These are phyloP conservation scores for Chitala chitala DNA, from an alignment of 2,113 vertebrate species.

Conservation along the genomic window DNA sequence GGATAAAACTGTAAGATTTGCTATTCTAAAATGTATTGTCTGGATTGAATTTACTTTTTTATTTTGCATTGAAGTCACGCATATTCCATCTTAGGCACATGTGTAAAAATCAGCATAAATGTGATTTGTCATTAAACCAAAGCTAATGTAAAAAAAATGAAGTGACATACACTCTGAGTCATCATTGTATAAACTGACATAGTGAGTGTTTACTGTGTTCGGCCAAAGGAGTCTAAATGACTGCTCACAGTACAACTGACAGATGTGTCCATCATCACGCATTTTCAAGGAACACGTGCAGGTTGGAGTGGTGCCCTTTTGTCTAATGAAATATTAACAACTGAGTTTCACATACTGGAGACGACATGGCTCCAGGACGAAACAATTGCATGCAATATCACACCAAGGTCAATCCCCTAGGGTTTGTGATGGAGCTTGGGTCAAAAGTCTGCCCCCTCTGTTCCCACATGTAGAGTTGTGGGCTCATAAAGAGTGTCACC, in stretches of 20 bases:
- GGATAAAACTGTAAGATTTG: no score
- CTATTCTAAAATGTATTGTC: background rate
- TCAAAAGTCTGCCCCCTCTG: background rate
- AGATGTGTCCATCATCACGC: no score
- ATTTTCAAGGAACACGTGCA: conserved; percentile 46
- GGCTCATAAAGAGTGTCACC: background rate
- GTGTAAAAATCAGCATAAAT: background rate
- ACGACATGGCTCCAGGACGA: conserved; percentile 17
- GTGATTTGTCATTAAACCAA: background rate
- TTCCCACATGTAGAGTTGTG: background rate
- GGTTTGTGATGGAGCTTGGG: background rate
- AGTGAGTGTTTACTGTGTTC: background rate
- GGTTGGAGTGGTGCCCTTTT: conserved; percentile 41
- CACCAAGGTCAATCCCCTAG: background rate
- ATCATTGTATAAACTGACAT: background rate
- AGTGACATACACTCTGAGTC: background rate
- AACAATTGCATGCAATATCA: background rate
- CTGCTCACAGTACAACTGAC: background rate
- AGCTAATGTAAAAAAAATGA: background rate
- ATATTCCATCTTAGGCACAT: background rate
- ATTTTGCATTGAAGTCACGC: background rate
- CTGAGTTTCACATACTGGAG: conserved; percentile 49
- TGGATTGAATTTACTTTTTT: background rate
- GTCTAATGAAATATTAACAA: conserved; percentile 61
- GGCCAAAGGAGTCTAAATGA: background rate